Conservation (phyloP, 2,888 invertebrate genomes). For the Eristalis arbustorum region DNA sequence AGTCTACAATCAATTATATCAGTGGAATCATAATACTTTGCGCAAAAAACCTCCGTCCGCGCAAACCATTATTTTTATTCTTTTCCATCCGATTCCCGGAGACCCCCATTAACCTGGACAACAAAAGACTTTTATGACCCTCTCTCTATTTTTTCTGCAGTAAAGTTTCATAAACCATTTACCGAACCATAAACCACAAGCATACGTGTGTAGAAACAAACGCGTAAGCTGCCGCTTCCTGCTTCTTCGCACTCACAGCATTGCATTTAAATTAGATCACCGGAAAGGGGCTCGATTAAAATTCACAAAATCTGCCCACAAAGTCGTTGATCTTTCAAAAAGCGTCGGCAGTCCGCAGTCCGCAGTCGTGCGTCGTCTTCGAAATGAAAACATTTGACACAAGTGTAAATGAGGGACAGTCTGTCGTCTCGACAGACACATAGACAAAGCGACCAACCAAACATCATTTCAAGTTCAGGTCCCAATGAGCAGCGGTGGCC, state of each 20-base stretch:
- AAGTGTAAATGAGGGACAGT: background rate
- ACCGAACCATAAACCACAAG: background rate
- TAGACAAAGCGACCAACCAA: background rate
- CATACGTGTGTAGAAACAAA: background rate
- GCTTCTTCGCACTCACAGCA: background rate
- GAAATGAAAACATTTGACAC: background rate
- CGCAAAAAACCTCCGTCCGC: background rate
- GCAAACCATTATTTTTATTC: background rate
- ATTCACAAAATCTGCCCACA: background rate
- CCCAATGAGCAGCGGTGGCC: background rate
- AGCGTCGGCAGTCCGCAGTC: too few species aligned
- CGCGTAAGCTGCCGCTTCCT: background rate
- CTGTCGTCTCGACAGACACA: background rate
- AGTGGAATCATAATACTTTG: background rate
- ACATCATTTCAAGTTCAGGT: background rate
- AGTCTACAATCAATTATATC: too few species aligned
- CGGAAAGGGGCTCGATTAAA: background rate
- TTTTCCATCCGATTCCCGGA: background rate
- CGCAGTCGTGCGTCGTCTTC: background rate
- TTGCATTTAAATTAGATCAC: background rate
- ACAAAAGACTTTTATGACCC: background rate
- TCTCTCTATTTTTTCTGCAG: background rate
- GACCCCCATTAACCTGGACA: background rate
- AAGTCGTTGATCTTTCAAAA: background rate
- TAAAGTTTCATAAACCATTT: background rate